Percentiles rank a stretch among this genome's conserved stretches.
Conservation (phyloP, 2,797 vertebrate genomes). For the Pipistrellus kuhlii region DNA sequence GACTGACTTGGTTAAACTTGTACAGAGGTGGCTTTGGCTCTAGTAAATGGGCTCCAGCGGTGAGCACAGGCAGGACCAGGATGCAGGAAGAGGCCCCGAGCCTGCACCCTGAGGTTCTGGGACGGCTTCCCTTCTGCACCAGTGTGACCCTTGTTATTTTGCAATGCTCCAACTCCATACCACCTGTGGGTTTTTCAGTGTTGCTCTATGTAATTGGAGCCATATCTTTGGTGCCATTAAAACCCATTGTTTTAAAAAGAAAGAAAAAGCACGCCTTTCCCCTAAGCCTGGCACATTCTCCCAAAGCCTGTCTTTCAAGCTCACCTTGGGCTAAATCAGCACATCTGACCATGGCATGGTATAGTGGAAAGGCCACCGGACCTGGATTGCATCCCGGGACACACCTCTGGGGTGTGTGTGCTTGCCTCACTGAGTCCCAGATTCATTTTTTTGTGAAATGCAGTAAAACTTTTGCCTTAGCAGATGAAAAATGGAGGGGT, state of each 20-base stretch:
- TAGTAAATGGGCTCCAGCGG: background rate
- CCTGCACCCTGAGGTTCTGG: background rate
- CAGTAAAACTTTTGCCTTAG: background rate
- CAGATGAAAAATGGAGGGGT: background rate
- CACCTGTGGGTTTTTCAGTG: background rate
- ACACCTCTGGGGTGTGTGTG: too few species aligned
- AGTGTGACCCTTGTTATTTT: background rate
- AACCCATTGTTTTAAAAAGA: background rate
- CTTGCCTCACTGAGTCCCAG: too few species aligned
- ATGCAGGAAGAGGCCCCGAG: background rate
- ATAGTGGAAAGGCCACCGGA: background rate
- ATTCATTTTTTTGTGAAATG: background rate
- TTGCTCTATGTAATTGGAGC: background rate
- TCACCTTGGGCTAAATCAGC: background rate
- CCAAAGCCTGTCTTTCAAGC: background rate
- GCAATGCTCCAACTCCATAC: background rate
- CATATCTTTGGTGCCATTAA: background rate
- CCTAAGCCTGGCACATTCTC: background rate
- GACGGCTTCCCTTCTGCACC: background rate
- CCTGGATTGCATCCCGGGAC: background rate
- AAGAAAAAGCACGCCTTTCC: background rate
- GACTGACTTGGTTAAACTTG: background rate
- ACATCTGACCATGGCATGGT: fast-evolving
- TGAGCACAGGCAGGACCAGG: background rate
- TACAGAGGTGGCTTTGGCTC: background rate